Percentiles rank a stretch among this genome's conserved stretches.
Conservation (phyloP, 2,888 invertebrate species). For the Cremastinae sp. region DNA sequence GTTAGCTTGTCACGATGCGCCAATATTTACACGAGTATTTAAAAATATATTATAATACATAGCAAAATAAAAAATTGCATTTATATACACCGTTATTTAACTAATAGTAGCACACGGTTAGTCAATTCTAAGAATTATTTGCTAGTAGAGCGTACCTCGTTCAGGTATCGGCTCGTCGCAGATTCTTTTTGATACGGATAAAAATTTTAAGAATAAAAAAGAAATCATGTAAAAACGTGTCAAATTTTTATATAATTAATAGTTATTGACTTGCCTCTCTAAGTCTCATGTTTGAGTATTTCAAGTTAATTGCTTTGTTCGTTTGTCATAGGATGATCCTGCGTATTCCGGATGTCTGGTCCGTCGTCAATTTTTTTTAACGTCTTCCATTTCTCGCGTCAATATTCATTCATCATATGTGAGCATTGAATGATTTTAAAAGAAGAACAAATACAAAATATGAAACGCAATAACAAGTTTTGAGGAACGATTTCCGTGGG, state of each 20-base stretch:
- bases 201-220: slow-evolving; percentile 20
- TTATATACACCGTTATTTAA: slow-evolving; percentile 71
- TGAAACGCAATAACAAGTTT: slow-evolving; percentile 65
- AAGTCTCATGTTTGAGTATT: slow-evolving; percentile 52
- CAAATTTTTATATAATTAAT: slow-evolving; percentile 32
- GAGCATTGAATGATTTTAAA: background rate
- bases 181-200: background rate
- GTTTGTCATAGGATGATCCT: slow-evolving; percentile 27
- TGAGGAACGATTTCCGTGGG: slow-evolving; percentile 59
- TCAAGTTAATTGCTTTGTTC: slow-evolving; percentile 13
- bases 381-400: no score
- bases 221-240: slow-evolving; percentile 35
- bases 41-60: slow-evolving; percentile 76
- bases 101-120: slow-evolving; percentile 64
- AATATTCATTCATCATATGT: background rate
- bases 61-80: slow-evolving; percentile 68
- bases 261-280: slow-evolving; percentile 20
- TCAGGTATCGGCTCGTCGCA: slow-evolving; percentile 4
- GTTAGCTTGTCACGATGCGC: slow-evolving; percentile 45
- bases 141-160: slow-evolving; percentile 30
- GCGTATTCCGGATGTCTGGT: slow-evolving; percentile 23
- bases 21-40: slow-evolving; percentile 72
- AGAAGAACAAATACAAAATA: slow-evolving; percentile 55
- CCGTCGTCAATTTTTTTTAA: slow-evolving; percentile 24
- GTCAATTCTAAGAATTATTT: slow-evolving; percentile 57